These are phyloP conservation scores for Gryllus bimaculatus DNA, from an alignment of 1,140 invertebrate species.

Conservation along the genomic window DNA sequence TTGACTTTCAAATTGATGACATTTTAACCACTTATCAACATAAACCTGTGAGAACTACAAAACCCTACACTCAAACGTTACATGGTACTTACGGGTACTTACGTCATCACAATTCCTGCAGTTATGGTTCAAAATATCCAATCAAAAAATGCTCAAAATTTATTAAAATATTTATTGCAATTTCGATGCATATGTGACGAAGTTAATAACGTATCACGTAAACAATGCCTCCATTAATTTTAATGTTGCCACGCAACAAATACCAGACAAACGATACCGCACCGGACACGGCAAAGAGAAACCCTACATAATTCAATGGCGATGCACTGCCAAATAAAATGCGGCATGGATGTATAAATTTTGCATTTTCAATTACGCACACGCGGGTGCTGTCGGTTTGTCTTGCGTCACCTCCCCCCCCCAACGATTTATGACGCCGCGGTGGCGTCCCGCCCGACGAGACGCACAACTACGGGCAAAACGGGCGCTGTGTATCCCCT, in stretches of 20 bases:
- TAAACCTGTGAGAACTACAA: too few relatives aligned
- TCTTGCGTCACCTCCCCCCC: not conserved
- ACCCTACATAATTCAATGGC: not conserved
- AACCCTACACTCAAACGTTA: too few relatives aligned
- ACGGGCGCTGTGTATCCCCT: not conserved
- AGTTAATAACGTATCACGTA: not conserved
- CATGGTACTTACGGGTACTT: too few relatives aligned
- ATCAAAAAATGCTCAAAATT: not conserved
- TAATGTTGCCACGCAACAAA: not conserved
- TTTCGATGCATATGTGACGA: not conserved
- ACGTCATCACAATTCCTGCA: too few relatives aligned
- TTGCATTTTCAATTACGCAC: too few relatives aligned
- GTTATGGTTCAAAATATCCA: not conserved
- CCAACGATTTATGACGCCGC: not conserved
- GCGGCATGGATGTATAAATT: too few relatives aligned
- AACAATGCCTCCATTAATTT: not conserved
- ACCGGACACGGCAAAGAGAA: not conserved
- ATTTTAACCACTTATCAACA: too few relatives aligned
- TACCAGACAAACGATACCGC: not conserved
- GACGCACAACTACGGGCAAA: not conserved
- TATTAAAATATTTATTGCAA: not conserved
- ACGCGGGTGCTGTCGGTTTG: not conserved
- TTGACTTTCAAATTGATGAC: too few relatives aligned
- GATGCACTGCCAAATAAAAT: too few relatives aligned
- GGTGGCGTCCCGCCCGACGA: not conserved